Base-by-base conservation (phyloP, 2,113 vertebrate species). In the Psittacula cyanocephala region DNA sequence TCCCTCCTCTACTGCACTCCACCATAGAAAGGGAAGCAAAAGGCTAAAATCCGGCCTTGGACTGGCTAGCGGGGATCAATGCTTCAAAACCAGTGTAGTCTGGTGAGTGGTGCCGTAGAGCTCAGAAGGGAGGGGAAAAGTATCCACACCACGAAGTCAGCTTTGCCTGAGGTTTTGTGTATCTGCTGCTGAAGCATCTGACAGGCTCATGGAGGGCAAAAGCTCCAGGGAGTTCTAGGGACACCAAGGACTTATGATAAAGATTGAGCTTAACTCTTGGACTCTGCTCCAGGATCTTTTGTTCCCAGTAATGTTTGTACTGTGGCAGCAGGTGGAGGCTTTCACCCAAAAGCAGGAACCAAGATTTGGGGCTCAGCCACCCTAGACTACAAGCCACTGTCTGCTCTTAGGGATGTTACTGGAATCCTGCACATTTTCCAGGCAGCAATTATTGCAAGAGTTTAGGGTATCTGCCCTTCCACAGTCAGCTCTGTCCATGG, bases 231-330 rank as follows among this genome's bases (percentile, higher is more conserved):
- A 76, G 41, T 43, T 27, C 47, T 28, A 43, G 3, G 46, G 44
- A 46, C 28, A 18, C 7, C 0, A 3, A 20, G 44, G 25, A 10
- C 37, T 33, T 39, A 46, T 0, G 3, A 6, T 25, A 68, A 71
- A 68, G 35, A 46, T 2, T 29, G 10, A 17, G 10, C 55, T 65
- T 49, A 89, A 94, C 39, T 75, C 39, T 24, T 44, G 19, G 35
- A 5, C 7, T 59, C 59, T 2, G 9, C 24, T 59, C 33, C 35
- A 47, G 46, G 17, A 60, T 15, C 13, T 50, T 91, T 88, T 90
- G 33, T 49, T 76, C 52, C 33, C 27, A 33, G 15, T 31, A 65
- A 37, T 27, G 12, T 43, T 86, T 25, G 27, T 65, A 20, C 57
- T 31, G 49, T 53, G 27, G 33, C 67, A 91, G n/a, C 11, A 72